Evolutionary conservation across 2,797 vertebrate species (phyloP).

Genomic region (Leptodactylus fallax): DNA sequence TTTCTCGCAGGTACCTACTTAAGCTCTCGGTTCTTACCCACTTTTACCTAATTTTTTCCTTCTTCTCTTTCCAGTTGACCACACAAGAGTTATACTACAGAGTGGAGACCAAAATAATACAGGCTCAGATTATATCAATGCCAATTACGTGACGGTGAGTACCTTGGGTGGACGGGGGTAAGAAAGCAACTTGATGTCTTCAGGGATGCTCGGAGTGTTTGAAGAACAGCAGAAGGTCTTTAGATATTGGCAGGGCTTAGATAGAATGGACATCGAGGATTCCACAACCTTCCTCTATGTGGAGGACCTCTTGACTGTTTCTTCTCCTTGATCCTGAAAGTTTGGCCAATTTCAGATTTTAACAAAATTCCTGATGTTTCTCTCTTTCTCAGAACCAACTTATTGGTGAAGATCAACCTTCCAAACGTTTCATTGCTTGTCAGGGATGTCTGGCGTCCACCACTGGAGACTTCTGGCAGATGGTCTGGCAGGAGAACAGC

Average conservation of each 20-base stretch:
- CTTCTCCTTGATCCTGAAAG: not conserved
- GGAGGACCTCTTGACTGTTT: no score
- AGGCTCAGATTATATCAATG: conserved; percentile 96
- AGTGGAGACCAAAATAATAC: conserved; percentile 79
- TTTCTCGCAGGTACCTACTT: not conserved
- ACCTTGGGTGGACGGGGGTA: not conserved
- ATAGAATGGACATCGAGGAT: not conserved
- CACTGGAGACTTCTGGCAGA: conserved; percentile 94
- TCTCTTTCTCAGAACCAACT: conserved; percentile 73
- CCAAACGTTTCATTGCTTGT: conserved; percentile 91
- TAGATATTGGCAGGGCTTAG: not conserved
- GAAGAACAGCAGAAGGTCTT: not conserved
- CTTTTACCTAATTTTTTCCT: not conserved
- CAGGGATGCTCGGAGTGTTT: not conserved
- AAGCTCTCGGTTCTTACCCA: not conserved
- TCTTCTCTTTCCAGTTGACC: conserved; percentile 82
- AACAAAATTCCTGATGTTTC: not conserved
- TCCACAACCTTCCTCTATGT: not conserved
- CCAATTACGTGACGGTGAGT: conserved; percentile 89
- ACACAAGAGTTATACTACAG: conserved; percentile 87
- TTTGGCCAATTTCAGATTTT: not conserved
- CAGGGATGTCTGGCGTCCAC: conserved; percentile 91
- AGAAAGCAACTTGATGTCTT: not conserved
- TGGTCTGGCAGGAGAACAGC: conserved; percentile 93
- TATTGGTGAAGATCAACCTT: conserved; percentile 72